Conservation (phyloP, 1,140 invertebrate species). For the Hetaerina americana region DNA sequence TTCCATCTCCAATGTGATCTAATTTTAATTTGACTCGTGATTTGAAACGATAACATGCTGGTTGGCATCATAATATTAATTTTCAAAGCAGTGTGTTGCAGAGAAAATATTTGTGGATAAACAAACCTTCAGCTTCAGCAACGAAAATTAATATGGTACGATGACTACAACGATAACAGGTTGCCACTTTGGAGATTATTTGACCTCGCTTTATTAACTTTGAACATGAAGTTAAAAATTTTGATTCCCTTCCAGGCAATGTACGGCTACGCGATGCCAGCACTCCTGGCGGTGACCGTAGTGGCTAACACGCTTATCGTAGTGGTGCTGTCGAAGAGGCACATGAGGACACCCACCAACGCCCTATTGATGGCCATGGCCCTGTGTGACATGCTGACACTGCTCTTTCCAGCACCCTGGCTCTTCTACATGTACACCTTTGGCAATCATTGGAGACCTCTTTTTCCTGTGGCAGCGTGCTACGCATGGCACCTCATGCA, state of each 20-base stretch:
- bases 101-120: no score
- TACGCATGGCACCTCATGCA: conserved; percentile 67
- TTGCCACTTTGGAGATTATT: no score
- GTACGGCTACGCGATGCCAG: conserved; percentile 68
- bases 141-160: no score
- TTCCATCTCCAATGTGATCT: no score
- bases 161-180: no score
- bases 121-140: no score
- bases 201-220: no score
- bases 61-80: no score
- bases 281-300: conserved; percentile 75
- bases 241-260: conserved; percentile 23
- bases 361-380: conserved; percentile 69
- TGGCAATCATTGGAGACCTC: conserved; percentile 65
- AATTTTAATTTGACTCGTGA: no score
- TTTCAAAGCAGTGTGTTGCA: no score
- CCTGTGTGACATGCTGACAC: conserved; percentile 81
- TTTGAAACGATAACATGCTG: no score
- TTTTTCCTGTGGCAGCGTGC: conserved; percentile 57
- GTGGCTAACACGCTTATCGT: conserved; percentile 82
- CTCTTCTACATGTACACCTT: conserved; percentile 84
- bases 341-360: conserved; percentile 57
- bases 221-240: background rate
- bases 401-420: conserved; percentile 75
- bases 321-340: conserved; percentile 53